phyloP scores from a whole-genome alignment of 1,140 invertebrate species.

The Harlomillsia oculata region DNA sequence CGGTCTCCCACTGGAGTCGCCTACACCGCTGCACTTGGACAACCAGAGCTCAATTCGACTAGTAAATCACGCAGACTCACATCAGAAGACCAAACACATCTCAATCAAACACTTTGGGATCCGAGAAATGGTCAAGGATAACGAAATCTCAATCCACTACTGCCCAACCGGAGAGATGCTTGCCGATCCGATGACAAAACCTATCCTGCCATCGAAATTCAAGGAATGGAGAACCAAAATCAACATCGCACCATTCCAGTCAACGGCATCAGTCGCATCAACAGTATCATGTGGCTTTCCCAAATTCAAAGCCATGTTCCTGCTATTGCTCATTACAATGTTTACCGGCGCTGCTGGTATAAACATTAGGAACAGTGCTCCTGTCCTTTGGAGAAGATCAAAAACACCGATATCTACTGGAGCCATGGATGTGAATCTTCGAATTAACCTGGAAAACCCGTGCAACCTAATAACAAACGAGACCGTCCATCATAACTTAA shows the following conservation, averaged over 20 bases:
- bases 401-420: neutral
- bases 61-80: conserved; percentile 35
- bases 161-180: conserved; percentile 15
- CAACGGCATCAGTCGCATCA: too few species aligned
- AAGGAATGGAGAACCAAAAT: conserved; percentile 33
- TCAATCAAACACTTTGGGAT: conserved; percentile 35
- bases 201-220: conserved; percentile 13
- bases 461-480: neutral
- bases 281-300: too few species aligned
- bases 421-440: neutral
- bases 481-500: neutral
- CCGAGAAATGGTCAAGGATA: conserved; percentile 19
- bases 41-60: conserved; percentile 30
- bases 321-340: too few species aligned
- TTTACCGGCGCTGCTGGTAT: too few species aligned
- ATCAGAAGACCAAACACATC: conserved; percentile 37
- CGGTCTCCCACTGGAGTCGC: neutral
- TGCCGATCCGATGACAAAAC: conserved; percentile 35
- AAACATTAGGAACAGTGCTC: too few species aligned
- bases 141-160: conserved; percentile 6
- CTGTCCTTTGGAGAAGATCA: neutral
- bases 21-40: conserved; percentile 15
- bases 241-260: too few species aligned
- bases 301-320: too few species aligned
- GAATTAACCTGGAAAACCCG: neutral